Evolutionary conservation across 2,797 vertebrate species (phyloP), one percentile per base, ranked within the genome.

Genomic region (Neosalanx taihuensis): DNA sequence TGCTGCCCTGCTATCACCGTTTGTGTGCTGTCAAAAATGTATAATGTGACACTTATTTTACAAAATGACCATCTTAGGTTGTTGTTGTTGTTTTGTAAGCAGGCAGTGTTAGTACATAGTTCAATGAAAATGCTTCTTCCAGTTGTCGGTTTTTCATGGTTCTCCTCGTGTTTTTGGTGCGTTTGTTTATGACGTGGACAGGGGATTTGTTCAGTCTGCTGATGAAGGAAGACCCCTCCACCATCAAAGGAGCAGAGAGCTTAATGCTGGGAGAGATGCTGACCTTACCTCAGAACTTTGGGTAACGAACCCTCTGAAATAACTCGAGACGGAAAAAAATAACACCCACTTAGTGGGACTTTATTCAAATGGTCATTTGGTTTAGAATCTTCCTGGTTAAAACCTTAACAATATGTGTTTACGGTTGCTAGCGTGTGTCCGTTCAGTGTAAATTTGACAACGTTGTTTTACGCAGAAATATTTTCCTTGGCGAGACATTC

Each of bases 251-350:
- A 83, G 95, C 97, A 23, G 97, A 99, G 91, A 84, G 87, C 3
- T 86, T 99, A 76, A 98, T 98, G 94, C 92, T 99, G 7, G 98
- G 98, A 81, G 97, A 99, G 92, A 99, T 99, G 98, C 90, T 99
- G 15, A 99, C 98, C 2, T 89, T 99, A 80, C 98, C 97, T 72
- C 98, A 99, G 83, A 99, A 99, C 87, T 99, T 99, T 86, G 98
- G 98, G 98, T 99, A 94, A 81, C 0, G 30, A 30, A 62, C 30
- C 29, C 10, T 15, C 29, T 60, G 10, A 60, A 10, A 41, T 12
- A 2, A 2, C 37, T 6, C 10, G 0, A 46, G 12, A 13, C 13
- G 12, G 12, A 13, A 46, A 46, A 56, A 9, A 56, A 18, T 0
- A 53, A 5, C 51, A n/a, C 4, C 17, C 60, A 62, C 17, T 13